These are phyloP conservation scores for Phortica variegata DNA, from an alignment of 1,140 invertebrate species.

Conservation along the genomic window DNA sequence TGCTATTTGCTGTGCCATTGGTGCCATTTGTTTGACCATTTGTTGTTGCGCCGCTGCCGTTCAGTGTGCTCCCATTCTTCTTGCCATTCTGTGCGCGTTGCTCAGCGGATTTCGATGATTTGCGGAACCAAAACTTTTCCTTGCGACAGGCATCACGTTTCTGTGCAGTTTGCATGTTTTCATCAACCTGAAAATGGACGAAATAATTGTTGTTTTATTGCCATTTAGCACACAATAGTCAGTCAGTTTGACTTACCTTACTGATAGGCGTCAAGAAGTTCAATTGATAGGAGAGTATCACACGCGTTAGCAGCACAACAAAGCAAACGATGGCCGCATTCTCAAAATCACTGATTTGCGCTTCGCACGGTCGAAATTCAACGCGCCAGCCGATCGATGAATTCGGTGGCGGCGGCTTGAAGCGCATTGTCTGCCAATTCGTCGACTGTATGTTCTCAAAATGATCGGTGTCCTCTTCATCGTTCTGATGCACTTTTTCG, in stretches of 20 bases:
- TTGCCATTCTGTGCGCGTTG: slow-evolving; percentile 20
- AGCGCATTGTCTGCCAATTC: slow-evolving; percentile 99
- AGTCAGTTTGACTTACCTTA: slow-evolving; percentile 62
- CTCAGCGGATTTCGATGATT: slow-evolving; percentile 60
- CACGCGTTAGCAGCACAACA: slow-evolving; percentile 92
- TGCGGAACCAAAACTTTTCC: slow-evolving; percentile 90
- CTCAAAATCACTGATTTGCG: slow-evolving; percentile 98
- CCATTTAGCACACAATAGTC: neutral
- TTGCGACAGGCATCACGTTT: slow-evolving; percentile 80
- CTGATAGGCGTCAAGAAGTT: slow-evolving; percentile 98
- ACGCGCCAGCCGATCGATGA: slow-evolving; percentile 98
- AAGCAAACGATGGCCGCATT: slow-evolving; percentile 99
- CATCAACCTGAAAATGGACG: slow-evolving; percentile 73
- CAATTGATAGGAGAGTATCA: slow-evolving; percentile 94
- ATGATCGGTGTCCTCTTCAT: slow-evolving; percentile 93
- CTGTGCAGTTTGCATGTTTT: slow-evolving; percentile 96
- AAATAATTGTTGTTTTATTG: slow-evolving; percentile 1
- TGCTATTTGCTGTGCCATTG: slow-evolving; percentile 27
- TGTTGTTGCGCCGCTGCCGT: slow-evolving; percentile 53
- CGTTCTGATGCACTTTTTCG: slow-evolving; percentile 94
- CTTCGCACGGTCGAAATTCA: slow-evolving; percentile 98
- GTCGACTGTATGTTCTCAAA: slow-evolving; percentile 99
- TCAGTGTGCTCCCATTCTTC: slow-evolving; percentile 21
- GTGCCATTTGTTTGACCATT: slow-evolving; percentile 42
- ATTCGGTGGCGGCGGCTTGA: slow-evolving; percentile 95